These are phyloP conservation scores for Ostrea denselamellosa DNA, from an alignment of 1,140 invertebrate genomes.

Conservation along the genomic window DNA sequence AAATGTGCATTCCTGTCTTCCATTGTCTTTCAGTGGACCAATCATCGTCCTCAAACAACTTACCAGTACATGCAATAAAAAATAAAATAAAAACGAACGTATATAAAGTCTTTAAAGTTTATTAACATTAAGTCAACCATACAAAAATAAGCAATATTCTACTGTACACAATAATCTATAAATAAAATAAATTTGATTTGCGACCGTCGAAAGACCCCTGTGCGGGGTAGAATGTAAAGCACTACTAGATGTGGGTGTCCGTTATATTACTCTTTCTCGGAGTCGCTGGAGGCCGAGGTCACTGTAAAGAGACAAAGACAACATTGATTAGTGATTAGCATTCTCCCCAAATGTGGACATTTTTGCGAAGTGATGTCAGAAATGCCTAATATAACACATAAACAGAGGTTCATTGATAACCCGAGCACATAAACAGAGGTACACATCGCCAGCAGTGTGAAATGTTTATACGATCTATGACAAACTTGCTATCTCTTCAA, in stretches of 20 bases:
- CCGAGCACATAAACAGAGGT: neutral
- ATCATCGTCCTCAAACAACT: no score
- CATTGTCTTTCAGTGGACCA: no score
- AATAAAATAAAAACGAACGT: neutral
- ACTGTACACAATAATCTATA: conserved; percentile 4
- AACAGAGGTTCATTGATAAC: conserved; percentile 24
- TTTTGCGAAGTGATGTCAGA: conserved; percentile 19
- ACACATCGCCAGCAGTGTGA: neutral
- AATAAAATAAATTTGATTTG: conserved; percentile 27
- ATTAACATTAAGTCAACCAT: neutral
- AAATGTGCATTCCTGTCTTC: no score
- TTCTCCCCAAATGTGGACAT: neutral
- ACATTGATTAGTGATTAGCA: neutral
- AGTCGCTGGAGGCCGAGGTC: conserved; percentile 2
- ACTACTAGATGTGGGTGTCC: neutral
- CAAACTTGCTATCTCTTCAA: conserved; percentile 19
- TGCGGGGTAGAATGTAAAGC: neutral
- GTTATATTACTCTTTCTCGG: neutral
- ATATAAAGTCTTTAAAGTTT: neutral
- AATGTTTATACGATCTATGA: conserved; percentile 19
- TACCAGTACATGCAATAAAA: neutral
- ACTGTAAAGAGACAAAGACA: conserved; percentile 6
- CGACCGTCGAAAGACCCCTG: neutral
- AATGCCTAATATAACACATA: neutral
- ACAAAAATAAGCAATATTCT: conserved; percentile 6